Conservation (phyloP, 1,140 invertebrate species). For the Hermatobates lingyangjiaoensis region DNA sequence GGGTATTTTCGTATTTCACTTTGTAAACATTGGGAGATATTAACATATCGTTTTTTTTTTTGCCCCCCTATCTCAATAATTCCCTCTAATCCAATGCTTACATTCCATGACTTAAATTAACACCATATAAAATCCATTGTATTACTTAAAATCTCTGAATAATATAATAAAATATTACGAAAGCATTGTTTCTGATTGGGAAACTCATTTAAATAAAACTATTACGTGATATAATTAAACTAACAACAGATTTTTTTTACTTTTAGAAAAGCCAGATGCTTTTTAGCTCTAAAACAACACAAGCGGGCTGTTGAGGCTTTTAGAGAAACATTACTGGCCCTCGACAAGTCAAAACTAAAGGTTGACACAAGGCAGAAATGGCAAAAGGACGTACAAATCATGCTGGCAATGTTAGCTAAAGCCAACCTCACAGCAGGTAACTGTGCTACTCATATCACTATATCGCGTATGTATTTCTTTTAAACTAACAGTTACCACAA, state of each 20-base stretch:
- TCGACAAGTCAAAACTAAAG: conserved; percentile 43
- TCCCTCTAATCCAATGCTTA: no score
- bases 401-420: conserved; percentile 43
- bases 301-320: conserved; percentile 44
- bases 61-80: no score
- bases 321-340: conserved; percentile 35
- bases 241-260: not conserved
- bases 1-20: no score
- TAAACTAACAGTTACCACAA: not conserved
- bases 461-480: not conserved
- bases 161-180: no score
- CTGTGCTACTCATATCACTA: not conserved
- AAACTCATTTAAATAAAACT: no score
- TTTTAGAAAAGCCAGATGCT: conserved; percentile 39
- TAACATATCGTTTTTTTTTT: no score
- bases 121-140: no score
- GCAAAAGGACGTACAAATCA: conserved; percentile 44
- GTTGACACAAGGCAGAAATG: conserved; percentile 41
- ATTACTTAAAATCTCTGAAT: no score
- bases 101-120: no score
- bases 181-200: no score
- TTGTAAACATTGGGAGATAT: no score
- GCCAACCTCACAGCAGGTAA: conserved; percentile 20
- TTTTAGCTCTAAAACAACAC: conserved; percentile 47
- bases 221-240: no score